Evolutionary conservation across 1,140 invertebrate species (phyloP), one percentile per base, ranked within the genome.

Genomic region (Bactericera cockerelli): DNA sequence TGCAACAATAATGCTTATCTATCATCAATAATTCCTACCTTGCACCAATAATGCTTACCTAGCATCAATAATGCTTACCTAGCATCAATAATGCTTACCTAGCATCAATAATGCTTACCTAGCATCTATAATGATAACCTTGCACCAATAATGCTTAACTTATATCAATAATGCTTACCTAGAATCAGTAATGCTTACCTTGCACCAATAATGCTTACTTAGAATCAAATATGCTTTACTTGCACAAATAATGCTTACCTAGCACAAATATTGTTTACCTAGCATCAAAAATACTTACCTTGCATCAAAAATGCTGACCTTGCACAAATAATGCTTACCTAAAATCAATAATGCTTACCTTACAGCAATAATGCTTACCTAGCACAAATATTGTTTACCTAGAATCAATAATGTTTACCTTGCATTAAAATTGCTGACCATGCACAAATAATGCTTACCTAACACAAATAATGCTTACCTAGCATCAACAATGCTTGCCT

Each of bases 231-330:
- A n/a, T n/a, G n/a, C n/a, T n/a, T n/a, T n/a, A 38, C 13, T 38
- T 13, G 13, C n/a, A 38, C 36, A n/a, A n/a, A n/a, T n/a, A 38
- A 13, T 38, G 74, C 76, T 76, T 71, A 88, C 80, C 79, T 75
- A 1, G 82, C 77, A 65, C 88, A 84, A 68, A 92, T 83, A 70
- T 94, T n/a, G n/a, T n/a, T n/a, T n/a, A n/a, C n/a, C n/a, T 31
- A 13, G 28, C 28, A 31, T 31, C 28, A 31, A 31, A 6, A 31
- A n/a, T 19, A 59, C 8, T 36, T n/a, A 11, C 26, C 33, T 36
- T 36, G 33, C 33, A 36, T n/a, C n/a, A n/a, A n/a, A n/a, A n/a
- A n/a, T n/a, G n/a, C n/a, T n/a, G n/a, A n/a, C n/a, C n/a, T n/a
- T n/a, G n/a, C n/a, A n/a, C n/a, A n/a, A n/a, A n/a, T n/a, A 38